A percentile compares a stretch with the other conserved stretches of the same genome.
Evolutionary conservation across 2,797 vertebrate genomes (phyloP).

Genomic region (Mus minutoides): DNA sequence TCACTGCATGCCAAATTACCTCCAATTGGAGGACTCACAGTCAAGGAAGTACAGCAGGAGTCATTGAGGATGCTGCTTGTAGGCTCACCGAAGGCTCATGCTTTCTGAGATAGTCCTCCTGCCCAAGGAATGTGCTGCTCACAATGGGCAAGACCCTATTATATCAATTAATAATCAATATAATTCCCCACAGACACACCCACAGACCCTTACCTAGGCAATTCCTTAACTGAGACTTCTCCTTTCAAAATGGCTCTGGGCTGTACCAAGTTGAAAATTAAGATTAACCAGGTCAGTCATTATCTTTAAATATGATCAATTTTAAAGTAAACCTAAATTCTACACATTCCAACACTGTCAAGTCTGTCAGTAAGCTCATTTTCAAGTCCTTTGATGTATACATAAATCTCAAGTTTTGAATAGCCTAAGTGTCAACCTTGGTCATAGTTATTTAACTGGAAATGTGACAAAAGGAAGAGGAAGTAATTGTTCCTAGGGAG

Average conservation of each 20-base stretch:
- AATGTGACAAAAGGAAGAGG: background rate
- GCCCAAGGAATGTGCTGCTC: background rate
- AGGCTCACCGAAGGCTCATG: background rate
- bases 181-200: background rate
- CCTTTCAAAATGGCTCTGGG: background rate
- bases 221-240: background rate
- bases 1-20: too few relatives aligned
- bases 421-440: background rate
- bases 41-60: background rate
- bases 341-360: background rate
- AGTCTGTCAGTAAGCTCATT: background rate
- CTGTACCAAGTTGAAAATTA: background rate
- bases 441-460: background rate
- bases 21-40: background rate
- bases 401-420: background rate
- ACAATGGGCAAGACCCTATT: background rate
- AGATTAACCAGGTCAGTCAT: background rate
- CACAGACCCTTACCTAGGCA: background rate
- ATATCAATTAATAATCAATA: background rate
- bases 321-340: conserved; percentile 28
- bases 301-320: background rate
- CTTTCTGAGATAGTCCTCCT: background rate
- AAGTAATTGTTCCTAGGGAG: background rate
- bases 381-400: background rate
- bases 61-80: background rate